Evolutionary conservation across 2,113 vertebrate genomes (phyloP).

Genomic region (Dinomys branickii): DNA sequence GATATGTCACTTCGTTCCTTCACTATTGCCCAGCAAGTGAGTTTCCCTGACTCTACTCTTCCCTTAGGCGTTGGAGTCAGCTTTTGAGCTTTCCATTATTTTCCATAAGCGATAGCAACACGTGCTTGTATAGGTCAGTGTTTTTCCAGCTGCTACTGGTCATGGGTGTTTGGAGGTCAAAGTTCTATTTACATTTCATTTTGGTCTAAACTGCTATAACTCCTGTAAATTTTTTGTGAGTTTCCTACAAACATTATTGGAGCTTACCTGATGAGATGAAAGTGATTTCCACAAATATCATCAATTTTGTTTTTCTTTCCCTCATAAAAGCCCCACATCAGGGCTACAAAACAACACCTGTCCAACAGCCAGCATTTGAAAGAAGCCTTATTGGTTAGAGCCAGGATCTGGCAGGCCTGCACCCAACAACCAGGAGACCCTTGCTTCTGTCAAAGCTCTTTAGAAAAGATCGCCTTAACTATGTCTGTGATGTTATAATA

Average conservation of each 20-base stretch:
- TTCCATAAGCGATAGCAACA: no score
- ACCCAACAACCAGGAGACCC: neutral
- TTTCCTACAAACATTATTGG: neutral
- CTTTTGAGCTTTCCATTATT: no score
- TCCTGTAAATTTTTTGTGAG: neutral
- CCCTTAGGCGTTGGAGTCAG: no score
- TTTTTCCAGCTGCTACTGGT: no score
- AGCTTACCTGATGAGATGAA: neutral
- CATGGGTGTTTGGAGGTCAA: neutral
- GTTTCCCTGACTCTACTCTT: no score
- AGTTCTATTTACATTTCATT: neutral
- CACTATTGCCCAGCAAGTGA: no score
- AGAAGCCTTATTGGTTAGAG: neutral
- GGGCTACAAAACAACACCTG: neutral
- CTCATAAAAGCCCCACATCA: no score
- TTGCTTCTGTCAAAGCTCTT: rapidly evolving
- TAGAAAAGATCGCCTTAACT: neutral
- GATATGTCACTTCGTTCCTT: no score
- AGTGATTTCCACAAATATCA: neutral
- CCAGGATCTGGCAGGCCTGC: neutral
- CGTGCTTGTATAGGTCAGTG: no score
- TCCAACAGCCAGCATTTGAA: neutral
- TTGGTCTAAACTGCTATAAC: neutral
- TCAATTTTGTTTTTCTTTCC: neutral
- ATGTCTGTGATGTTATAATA: neutral